These are phyloP conservation scores for Nebria ingens DNA, from an alignment of 1,140 invertebrate species.

Conservation along the genomic window DNA sequence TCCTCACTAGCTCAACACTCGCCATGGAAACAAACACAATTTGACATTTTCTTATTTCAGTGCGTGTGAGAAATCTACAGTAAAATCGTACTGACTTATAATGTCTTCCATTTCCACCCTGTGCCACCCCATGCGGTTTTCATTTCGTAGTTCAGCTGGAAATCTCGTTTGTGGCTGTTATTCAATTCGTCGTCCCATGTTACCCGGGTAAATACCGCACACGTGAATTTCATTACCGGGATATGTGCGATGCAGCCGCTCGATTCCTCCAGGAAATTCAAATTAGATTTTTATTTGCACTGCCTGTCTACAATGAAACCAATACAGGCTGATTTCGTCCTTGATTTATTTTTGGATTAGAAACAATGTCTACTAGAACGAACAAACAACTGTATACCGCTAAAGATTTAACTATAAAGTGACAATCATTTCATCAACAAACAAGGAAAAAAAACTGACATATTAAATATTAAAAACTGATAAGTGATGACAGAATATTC, in stretches of 20 bases:
- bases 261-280: not conserved
- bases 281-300: not conserved
- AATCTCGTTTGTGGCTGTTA: not conserved
- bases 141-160: not conserved
- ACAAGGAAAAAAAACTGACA: too few relatives aligned
- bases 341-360: too few relatives aligned
- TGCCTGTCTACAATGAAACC: not conserved
- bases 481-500: too few relatives aligned
- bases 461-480: too few relatives aligned
- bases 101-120: too few relatives aligned
- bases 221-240: not conserved
- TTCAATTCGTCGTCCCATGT: not conserved
- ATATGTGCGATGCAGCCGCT: not conserved
- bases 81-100: not conserved
- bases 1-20: too few relatives aligned
- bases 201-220: not conserved
- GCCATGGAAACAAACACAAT: too few relatives aligned
- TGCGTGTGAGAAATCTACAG: not conserved
- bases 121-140: not conserved
- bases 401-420: too few relatives aligned
- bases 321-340: not conserved
- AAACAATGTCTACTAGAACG: too few relatives aligned
- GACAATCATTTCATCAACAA: too few relatives aligned
- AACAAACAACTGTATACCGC: too few relatives aligned
- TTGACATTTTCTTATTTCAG: not conserved